A percentile compares a stretch with the other conserved stretches of the same genome.
Evolutionary conservation across 2,797 vertebrate species (phyloP).

Genomic region (Oryzias sinensis): DNA sequence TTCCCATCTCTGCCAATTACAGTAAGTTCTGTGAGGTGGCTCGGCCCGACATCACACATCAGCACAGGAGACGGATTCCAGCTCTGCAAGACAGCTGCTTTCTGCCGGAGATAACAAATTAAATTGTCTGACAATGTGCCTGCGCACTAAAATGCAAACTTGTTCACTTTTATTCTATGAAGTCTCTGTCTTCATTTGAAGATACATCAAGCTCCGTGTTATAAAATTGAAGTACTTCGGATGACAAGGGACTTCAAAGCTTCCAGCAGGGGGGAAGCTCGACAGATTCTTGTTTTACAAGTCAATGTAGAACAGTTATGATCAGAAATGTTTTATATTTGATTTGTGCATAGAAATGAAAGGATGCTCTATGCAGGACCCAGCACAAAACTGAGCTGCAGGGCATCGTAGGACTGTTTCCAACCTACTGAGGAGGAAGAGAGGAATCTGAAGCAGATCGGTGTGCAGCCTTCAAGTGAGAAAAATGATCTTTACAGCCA

Average conservation of each 20-base stretch:
- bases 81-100: constrained; percentile 47
- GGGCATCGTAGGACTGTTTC: no score
- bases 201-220: constrained; percentile 21
- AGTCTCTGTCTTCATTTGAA: constrained; percentile 29
- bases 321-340: constrained; percentile 6
- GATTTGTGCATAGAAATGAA: background rate
- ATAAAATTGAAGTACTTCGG: constrained; percentile 19
- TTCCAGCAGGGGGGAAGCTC: background rate
- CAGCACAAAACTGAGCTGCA: background rate
- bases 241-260: constrained; percentile 23
- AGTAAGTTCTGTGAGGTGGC: constrained; percentile 49
- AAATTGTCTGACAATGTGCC: constrained; percentile 47
- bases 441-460: no score
- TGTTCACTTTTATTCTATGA: constrained; percentile 41
- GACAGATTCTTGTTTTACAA: background rate
- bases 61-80: constrained; percentile 44
- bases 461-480: no score
- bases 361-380: background rate
- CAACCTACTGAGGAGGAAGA: no score
- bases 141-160: constrained; percentile 36
- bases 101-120: constrained; percentile 40
- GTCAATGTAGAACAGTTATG: background rate
- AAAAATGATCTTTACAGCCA: no score
- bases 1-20: constrained; percentile 56
- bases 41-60: constrained; percentile 46